Conservation (phyloP, 2,113 vertebrate genomes). For the Struthidea cinerea region DNA sequence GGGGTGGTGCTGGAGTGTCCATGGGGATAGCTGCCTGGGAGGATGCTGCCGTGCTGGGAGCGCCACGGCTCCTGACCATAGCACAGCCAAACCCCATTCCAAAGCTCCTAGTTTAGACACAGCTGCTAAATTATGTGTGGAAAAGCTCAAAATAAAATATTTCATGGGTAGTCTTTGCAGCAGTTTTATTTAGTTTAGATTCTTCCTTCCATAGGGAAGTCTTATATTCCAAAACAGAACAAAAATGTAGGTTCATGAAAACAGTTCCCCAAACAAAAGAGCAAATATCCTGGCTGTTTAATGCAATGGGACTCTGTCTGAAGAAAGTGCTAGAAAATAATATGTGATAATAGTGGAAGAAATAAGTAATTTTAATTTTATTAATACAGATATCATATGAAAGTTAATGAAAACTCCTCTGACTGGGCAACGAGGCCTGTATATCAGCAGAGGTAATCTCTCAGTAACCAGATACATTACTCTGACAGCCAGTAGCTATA, state of each 20-base stretch:
- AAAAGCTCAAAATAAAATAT: background rate
- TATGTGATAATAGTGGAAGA: background rate
- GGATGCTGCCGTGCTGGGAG: background rate
- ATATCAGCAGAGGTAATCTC: background rate
- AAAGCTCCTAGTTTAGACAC: background rate
- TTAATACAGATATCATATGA: background rate
- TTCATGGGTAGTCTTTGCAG: background rate
- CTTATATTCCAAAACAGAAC: background rate
- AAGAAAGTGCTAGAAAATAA: background rate
- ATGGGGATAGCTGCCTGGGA: background rate
- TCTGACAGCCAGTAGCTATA: background rate
- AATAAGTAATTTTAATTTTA: background rate
- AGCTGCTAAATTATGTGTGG: background rate
- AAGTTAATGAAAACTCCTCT: background rate
- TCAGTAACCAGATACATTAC: background rate
- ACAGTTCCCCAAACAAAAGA: background rate
- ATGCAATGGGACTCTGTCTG: background rate
- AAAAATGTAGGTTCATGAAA: background rate
- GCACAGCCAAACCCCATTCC: background rate
- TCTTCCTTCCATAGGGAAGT: background rate
- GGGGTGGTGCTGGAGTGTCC: background rate
- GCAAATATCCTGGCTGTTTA: background rate
- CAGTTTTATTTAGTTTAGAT: background rate
- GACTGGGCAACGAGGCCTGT: background rate
- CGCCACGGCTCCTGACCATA: rapidly evolving